Evolutionary conservation across 1,140 invertebrate genomes (phyloP), one percentile per base, ranked within the genome.

Genomic region (Anastrepha ludens): DNA sequence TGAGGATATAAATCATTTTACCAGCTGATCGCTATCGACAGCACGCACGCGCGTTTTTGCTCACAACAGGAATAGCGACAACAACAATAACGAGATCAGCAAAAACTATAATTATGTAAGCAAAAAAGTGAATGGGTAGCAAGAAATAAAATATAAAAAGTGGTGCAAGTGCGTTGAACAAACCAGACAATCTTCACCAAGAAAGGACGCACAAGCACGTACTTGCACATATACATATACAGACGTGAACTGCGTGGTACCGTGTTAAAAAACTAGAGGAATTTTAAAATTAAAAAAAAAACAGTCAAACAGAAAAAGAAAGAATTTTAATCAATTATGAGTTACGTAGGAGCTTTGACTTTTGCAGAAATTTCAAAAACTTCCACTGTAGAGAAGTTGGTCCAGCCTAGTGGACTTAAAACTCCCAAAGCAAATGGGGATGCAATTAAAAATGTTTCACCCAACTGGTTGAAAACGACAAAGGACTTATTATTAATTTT

Each of bases 21-120:
- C 74, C 67, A 55, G 47, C 74, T 55, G 74, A 81, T 81, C 74
- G 55, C 47, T 81, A 81, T 81, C 74, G 74, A 81, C 74, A 81
- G 74, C 74, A 81, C 74, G 74, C 74, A 81, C 74, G n/a, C 74
- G 74, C 74, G n/a, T 81, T 81, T 81, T 81, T 81, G 55, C 44
- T n/a, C 47, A 55, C 74, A 55, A 29, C 74, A n/a, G 13, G 74
- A 81, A 55, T 58, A 11, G 47, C 47, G 47, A 20, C 47, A 81
- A 29, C 47, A 81, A 17, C 67, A 74, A 74, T 13, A 74, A n/a
- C 13, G 17, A 74, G 4, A 74, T 74, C 39, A 44, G 60, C 9
- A 41, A 81, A 20, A 55, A 58, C n/a, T n/a, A 55, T 81, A 81
- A 81, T 58, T 55, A 20, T 81, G 55, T 29, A 20, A 55, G 9